These are phyloP conservation scores for Limnephilus lunatus DNA, from an alignment of 2,888 invertebrate species.

Conservation along the genomic window DNA sequence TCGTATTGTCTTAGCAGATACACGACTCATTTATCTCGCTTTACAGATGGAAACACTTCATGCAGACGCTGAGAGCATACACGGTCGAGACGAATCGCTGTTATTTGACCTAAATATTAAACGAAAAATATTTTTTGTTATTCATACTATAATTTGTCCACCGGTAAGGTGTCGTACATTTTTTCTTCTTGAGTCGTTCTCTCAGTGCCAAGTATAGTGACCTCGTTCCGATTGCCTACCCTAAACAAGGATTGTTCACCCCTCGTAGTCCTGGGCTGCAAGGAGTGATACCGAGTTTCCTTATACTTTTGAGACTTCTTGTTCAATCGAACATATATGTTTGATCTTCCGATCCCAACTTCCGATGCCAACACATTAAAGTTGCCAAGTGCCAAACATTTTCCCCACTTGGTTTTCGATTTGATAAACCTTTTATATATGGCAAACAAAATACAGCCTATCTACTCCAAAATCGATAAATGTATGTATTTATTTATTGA, in stretches of 20 bases:
- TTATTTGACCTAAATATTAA: slow-evolving; percentile 48
- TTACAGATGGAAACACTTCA: slow-evolving; percentile 30
- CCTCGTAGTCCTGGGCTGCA: background rate
- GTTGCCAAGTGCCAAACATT: background rate
- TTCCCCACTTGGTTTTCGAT: background rate
- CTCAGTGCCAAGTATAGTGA: background rate
- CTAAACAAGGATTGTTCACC: background rate
- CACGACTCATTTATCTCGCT: slow-evolving; percentile 54
- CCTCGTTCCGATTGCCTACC: background rate
- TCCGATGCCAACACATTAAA: background rate
- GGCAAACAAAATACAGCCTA: background rate
- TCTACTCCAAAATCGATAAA: background rate
- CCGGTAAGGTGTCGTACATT: background rate
- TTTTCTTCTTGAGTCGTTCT: background rate
- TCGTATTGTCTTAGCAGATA: slow-evolving; percentile 36
- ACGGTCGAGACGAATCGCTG: slow-evolving; percentile 61
- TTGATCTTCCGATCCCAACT: background rate
- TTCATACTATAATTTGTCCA: background rate
- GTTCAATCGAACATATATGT: background rate
- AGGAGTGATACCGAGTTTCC: background rate
- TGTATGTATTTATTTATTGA: too few species aligned
- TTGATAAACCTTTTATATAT: background rate
- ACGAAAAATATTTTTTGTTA: slow-evolving; percentile 20
- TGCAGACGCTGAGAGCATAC: slow-evolving; percentile 54
- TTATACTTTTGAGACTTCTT: background rate